A percentile compares a stretch with the other conserved stretches of the same genome.
Conservation (phyloP, 2,888 invertebrate genomes). For the Phorcus lineatus region DNA sequence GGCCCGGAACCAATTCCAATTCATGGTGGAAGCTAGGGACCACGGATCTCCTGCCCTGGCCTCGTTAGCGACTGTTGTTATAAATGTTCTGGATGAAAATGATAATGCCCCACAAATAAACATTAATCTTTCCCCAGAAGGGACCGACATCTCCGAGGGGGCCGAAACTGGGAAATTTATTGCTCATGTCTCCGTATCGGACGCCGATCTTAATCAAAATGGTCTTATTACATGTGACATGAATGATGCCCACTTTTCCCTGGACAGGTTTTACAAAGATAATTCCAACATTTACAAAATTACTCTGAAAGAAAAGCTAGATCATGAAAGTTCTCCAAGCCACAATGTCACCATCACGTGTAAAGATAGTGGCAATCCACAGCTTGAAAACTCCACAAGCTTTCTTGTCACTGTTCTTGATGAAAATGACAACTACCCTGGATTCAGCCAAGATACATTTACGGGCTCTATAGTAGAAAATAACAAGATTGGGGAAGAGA, state of each 20-base stretch:
- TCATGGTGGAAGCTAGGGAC: constrained; percentile 79
- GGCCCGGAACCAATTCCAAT: constrained; percentile 83
- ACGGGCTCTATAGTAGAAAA: constrained; percentile 40
- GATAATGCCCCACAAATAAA: constrained; percentile 92
- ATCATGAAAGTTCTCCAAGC: constrained; percentile 43
- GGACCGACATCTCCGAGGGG: constrained; percentile 77
- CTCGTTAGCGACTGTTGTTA: constrained; percentile 80
- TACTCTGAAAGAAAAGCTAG: constrained; percentile 39
- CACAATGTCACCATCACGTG: constrained; percentile 49
- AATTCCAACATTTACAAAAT: constrained; percentile 46
- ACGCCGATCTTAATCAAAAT: constrained; percentile 61
- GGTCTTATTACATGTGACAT: constrained; percentile 61
- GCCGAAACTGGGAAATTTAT: constrained; percentile 93
- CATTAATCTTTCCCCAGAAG: constrained; percentile 89
- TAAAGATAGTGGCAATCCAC: constrained; percentile 46
- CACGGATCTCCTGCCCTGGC: constrained; percentile 52
- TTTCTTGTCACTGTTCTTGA: constrained; percentile 44
- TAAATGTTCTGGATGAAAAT: constrained; percentile 81
- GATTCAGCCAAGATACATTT: constrained; percentile 38
- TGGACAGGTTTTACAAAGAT: constrained; percentile 48
- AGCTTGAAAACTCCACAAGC: constrained; percentile 35
- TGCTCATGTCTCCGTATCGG: constrained; percentile 89
- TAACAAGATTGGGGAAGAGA: constrained; percentile 40
- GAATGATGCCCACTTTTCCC: constrained; percentile 52
- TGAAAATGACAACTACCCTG: constrained; percentile 50